These are phyloP conservation scores for Eudorcas thomsonii DNA, from an alignment of 2,113 vertebrate genomes.

Conservation along the genomic window DNA sequence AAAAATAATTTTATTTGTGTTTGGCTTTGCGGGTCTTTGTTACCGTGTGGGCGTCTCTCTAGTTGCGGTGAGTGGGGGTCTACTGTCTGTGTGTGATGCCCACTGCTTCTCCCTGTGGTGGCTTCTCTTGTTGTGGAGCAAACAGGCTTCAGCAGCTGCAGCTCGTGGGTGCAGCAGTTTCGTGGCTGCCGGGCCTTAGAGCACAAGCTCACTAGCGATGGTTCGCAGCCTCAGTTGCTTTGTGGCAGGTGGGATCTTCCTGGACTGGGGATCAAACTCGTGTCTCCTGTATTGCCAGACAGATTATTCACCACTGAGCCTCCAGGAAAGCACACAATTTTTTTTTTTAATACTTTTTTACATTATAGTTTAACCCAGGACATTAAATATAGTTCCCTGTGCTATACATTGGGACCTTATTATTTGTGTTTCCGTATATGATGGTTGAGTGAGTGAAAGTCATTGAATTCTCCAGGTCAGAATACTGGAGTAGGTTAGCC, in stretches of 20 bases:
- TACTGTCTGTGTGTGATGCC: accelerated
- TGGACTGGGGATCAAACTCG: neutral
- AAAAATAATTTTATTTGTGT: neutral
- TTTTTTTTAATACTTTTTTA: neutral
- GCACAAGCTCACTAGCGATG: neutral
- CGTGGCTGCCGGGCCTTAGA: neutral
- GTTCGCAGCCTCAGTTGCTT: neutral
- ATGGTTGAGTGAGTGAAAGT: neutral
- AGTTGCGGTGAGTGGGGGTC: neutral
- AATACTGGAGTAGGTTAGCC: too few relatives aligned
- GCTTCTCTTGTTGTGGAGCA: neutral
- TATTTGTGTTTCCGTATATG: neutral
- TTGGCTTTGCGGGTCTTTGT: neutral
- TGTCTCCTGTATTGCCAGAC: neutral
- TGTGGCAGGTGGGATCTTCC: neutral
- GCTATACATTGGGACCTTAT: neutral
- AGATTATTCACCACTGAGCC: neutral
- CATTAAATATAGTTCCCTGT: neutral
- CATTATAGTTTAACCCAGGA: neutral
- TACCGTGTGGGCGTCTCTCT: neutral
- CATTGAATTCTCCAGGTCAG: too few relatives aligned
- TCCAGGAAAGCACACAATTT: neutral
- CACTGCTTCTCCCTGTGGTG: neutral
- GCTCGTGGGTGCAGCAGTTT: neutral
- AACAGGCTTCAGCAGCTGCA: neutral